phyloP scores from a whole-genome alignment of 2,797 vertebrate genomes.

The Odontamblyopus lacepedii region DNA sequence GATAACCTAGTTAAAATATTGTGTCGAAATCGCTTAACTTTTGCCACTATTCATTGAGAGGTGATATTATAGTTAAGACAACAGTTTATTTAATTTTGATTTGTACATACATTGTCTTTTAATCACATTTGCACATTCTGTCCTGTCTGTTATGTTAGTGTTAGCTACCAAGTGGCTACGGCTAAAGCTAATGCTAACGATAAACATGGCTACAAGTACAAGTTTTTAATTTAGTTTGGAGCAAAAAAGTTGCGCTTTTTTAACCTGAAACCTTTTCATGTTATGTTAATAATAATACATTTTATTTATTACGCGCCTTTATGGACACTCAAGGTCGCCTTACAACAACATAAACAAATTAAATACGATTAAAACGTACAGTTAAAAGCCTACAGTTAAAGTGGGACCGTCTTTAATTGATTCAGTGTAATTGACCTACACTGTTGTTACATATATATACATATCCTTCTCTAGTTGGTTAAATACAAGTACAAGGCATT shows the following conservation, averaged over 20 bases:
- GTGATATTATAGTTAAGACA: neutral
- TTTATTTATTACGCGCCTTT: no score
- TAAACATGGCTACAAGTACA: neutral
- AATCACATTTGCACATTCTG: neutral
- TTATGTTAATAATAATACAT: neutral
- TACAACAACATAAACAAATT: no score
- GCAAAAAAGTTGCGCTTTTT: neutral
- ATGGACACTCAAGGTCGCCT: no score
- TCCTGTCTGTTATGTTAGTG: neutral
- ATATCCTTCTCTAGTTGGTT: neutral
- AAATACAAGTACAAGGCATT: neutral
- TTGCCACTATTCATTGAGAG: no score
- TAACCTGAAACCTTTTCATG: neutral
- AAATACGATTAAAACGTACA: no score
- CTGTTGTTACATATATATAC: no score
- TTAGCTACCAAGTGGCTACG: neutral
- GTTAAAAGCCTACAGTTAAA: no score
- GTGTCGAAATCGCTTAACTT: neutral
- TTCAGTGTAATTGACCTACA: no score
- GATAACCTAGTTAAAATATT: neutral
- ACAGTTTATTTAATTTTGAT: neutral
- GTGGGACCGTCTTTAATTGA: no score
- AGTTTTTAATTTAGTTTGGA: neutral
- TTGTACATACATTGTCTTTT: neutral
- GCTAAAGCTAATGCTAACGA: constrained; percentile 14